Evolutionary conservation across 2,888 invertebrate species (phyloP), one percentile per base, ranked within the genome.

Genomic region (Furcula furcula): DNA sequence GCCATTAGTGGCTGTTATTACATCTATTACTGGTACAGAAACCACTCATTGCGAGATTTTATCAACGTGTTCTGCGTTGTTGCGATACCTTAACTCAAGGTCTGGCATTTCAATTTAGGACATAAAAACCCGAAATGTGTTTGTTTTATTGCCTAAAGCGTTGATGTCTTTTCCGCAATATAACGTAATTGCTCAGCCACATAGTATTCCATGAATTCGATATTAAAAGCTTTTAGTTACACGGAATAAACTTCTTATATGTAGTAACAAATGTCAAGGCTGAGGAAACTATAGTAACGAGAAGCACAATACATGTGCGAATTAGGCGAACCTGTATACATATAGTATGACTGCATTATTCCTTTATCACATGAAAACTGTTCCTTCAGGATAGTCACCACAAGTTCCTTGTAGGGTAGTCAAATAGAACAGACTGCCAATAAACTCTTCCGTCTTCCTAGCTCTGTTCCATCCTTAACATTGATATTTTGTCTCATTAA

Each of bases 241-340:
- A 36, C 28, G 7, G 11, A 28, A 35, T 7, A 27, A 6, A 26
- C 31, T 23, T 13, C 36, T 32, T 36, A n/a, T 29, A 29, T 40
- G 28, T 30, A 26, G 22, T 43, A 42, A 26, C 32, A 29, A 55
- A 61, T 53, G 41, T 51, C 52, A 63, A 57, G 54, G 59, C 31
- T 36, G 19, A 20, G 21, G 21, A 36, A 30, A 34, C 32, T 29
- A 22, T 23, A 31, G 22, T 20, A 40, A 27, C 11, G 14, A 35
- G 31, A 34, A 29, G 11, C 11, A 21, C 13, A 29, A 36, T 28
- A 43, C 7, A 14, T 7, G 9, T 11, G 6, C 23, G 12, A 21
- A 26, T 1, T 6, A 30, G 28, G 29, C 7, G 7, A 31, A 11
- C n/a, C n/a, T n/a, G n/a, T n/a, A n/a, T n/a, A n/a, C n/a, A n/a